Percentiles rank a stretch among this genome's conserved stretches.
Conservation (phyloP, 2,113 vertebrate species). For the Mesembrinibis cayennensis region DNA sequence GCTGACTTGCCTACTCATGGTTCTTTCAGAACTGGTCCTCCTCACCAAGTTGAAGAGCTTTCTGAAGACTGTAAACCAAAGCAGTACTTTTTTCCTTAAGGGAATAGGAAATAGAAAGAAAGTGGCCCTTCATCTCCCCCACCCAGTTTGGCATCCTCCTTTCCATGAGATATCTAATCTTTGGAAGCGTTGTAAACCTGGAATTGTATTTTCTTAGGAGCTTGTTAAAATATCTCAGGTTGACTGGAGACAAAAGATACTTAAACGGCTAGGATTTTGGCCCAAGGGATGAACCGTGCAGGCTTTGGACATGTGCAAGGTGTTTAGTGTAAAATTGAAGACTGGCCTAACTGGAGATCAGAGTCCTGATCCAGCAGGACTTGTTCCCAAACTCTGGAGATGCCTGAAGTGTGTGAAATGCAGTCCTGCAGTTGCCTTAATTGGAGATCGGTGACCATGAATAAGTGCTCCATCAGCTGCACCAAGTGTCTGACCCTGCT, state of each 20-base stretch:
- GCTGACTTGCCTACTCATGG: neutral
- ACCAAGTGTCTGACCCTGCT: neutral
- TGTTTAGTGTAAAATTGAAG: neutral
- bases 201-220: neutral
- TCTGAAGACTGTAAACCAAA: neutral
- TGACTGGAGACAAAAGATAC: neutral
- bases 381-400: neutral
- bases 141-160: neutral
- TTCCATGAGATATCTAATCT: neutral
- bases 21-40: neutral
- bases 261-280: neutral
- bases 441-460: accelerated
- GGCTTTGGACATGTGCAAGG: neutral
- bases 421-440: neutral
- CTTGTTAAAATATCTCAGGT: neutral
- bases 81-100: neutral
- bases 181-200: neutral
- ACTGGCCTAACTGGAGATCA: neutral
- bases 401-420: neutral
- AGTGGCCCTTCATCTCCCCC: neutral
- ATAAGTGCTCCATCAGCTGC: neutral
- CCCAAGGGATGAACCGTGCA: neutral
- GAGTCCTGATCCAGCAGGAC: neutral
- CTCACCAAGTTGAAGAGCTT: neutral
- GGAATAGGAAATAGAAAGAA: neutral